Base-by-base conservation (phyloP, 2,797 vertebrate species). In the Selene dorsalis region DNA sequence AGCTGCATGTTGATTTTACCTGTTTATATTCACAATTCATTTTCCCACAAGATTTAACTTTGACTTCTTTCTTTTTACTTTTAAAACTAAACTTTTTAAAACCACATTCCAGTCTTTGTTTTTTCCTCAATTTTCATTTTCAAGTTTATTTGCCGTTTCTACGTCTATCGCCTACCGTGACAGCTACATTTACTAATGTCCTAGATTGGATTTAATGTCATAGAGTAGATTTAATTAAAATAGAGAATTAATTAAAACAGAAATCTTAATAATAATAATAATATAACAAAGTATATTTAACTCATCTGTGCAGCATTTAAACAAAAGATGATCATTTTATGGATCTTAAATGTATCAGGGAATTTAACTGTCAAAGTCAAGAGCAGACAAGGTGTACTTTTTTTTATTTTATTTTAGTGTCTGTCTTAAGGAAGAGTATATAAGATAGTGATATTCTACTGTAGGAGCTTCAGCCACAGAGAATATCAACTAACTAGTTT, bases 281-380 rank as follows among this genome's bases (percentile, higher is more conserved):
- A 45, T 60, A 35, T 20, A 0, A 14, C 32, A 35, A 35, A 35
- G 32, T 35, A 35, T 35, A 9, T 30, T 30, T 30, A 30, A 30
- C 3, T 30, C 30, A 30, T 5, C 30, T 30, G 3, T 2, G 30
- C 30, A 57, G 41, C 0, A 28, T 61, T 79, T 26, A 63, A 71
- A 77, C 38, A 38, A 69, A 76, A 71, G 26, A 24, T 66, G 60
- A 77, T 75, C 0, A 35, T 35, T 47, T 56, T 53, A 53, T 69
- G n/a, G 55, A 74, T 84, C 50, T 71, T 22, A 9, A 56, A 61
- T 26, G 10, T 48, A 57, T 62, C 63, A 43, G 48, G 66, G 56
- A 56, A 11, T 80, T 69, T 30, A 55, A 7, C 5, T 2, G 3
- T 20, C 16, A 39, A 69, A 68, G 65, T 71, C 13, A 63, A 65